Conservation (phyloP, 1,140 invertebrate genomes). For the Antheraea pernyi region DNA sequence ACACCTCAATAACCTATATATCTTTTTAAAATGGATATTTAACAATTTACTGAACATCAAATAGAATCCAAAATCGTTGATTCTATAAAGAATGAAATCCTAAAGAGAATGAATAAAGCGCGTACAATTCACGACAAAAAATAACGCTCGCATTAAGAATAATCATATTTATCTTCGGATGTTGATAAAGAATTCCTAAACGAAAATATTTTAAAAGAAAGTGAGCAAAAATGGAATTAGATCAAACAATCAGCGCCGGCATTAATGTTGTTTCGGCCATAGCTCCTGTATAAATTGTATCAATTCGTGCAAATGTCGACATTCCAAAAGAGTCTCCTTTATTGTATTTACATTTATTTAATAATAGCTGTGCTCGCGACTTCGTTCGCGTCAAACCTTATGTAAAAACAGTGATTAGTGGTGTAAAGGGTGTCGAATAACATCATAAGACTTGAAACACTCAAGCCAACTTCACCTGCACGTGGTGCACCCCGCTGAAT, state of each 20-base stretch:
- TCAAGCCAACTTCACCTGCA: no score
- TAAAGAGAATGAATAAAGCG: not conserved
- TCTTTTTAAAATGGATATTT: no score
- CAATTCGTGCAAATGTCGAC: conserved; percentile 13
- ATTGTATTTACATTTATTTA: conserved; percentile 9
- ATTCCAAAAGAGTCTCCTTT: conserved; percentile 4
- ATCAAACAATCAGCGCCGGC: not conserved
- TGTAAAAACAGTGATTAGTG: no score
- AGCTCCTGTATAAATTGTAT: conserved; percentile 18
- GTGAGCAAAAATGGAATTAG: not conserved
- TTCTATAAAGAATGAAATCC: no score
- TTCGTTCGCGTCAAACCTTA: no score
- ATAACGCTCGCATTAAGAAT: not conserved
- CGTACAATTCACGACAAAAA: not conserved
- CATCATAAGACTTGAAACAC: no score
- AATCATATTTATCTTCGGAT: conserved; percentile 1
- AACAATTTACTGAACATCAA: no score
- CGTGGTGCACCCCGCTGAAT: no score
- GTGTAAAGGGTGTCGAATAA: no score
- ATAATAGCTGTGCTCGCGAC: not conserved
- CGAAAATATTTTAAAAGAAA: not conserved
- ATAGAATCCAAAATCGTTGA: no score
- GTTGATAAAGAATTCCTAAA: not conserved
- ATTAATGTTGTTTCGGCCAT: not conserved
- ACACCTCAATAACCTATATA: no score